A percentile compares a stretch with the other conserved stretches of the same genome.
Conservation (phyloP, 2,797 vertebrate species). For the Acipenser oxyrinchus region DNA sequence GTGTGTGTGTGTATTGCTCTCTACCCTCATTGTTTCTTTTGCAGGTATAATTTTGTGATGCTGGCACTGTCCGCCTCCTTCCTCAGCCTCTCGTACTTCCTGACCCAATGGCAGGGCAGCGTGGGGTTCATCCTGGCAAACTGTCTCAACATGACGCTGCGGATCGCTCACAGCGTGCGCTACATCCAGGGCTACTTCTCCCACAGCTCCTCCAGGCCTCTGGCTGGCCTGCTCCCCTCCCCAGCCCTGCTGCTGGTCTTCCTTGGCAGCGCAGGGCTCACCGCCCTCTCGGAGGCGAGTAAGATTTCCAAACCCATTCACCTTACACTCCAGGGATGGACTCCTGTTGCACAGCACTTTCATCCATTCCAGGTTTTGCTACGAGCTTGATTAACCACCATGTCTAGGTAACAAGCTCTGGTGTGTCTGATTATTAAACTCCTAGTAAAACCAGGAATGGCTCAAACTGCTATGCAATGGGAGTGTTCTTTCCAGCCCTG, state of each 20-base stretch:
- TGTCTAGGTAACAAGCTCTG: too few relatives aligned
- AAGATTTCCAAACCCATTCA: not conserved
- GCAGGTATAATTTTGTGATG: constrained; percentile 89
- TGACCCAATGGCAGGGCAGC: constrained; percentile 77
- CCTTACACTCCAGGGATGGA: too few relatives aligned
- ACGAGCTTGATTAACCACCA: too few relatives aligned
- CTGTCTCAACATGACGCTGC: constrained; percentile 91
- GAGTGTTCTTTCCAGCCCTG: too few relatives aligned
- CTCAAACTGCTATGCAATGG: too few relatives aligned
- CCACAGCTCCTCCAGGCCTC: constrained; percentile 60
- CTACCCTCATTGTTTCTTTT: constrained; percentile 8
- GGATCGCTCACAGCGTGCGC: constrained; percentile 77
- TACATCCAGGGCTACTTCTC: constrained; percentile 77
- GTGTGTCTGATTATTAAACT: too few relatives aligned
- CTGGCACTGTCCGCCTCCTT: constrained; percentile 82
- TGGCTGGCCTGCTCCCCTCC: constrained; percentile 71
- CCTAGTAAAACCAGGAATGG: too few relatives aligned
- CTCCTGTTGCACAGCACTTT: too few relatives aligned
- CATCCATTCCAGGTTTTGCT: too few relatives aligned
- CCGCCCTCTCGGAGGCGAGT: constrained; percentile 80
- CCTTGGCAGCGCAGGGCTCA: constrained; percentile 57
- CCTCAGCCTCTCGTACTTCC: constrained; percentile 77
- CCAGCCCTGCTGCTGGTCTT: constrained; percentile 58
- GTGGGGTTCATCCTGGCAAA: constrained; percentile 93
- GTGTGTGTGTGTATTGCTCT: not conserved